Evolutionary conservation across 2,888 invertebrate genomes (phyloP), one percentile per base, ranked within the genome.

Genomic region (Exocentrus adspersus): DNA sequence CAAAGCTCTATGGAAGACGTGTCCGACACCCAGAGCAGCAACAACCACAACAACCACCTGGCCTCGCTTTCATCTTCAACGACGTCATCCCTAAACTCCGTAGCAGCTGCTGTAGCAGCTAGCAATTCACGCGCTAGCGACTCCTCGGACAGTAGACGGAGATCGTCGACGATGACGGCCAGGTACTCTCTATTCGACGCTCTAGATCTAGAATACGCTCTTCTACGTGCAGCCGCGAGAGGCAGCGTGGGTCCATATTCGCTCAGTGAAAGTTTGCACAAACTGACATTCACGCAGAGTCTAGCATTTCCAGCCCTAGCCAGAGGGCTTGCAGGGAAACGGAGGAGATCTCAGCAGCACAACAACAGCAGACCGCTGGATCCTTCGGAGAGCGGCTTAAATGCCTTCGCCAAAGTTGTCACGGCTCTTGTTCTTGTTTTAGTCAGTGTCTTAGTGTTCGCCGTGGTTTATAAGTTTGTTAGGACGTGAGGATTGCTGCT

Each of bases 401-500:
- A 90, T 79, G 88, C 88, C 52, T 90, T 89, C 77, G 90, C 90
- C 62, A 90, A 90, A 79, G 87, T 90, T 45, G 86, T 90, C 62
- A 90, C 91, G 2, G 90, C 90, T 4, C 81, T 90, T 17, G 88
- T 90, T 19, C 79, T 90, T 64, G 89, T 90, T 71, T 83, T 90
- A 46, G 88, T 90, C 64, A 90, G 90, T 74, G 88, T 90, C 67
- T 83, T 91, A 78, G 90, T 91, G 72, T 90, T 90, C 80, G 87
- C 90, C 50, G 89, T 90, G 17, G 90, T 91, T 60, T 90, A 90
- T 78, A 90, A 90, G 78, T 90, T 89, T 78, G 90, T 89, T 78
- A 85, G 88, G 80, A 90, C 90, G 89, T 91, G 90, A 91, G 90
- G 90, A 67, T 89, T 90, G 84, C 88, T 90, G 83, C 86, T 90